Percentiles rank a stretch among this genome's conserved stretches.
Conservation (phyloP, 1,140 invertebrate genomes). For the Drosophila pectinifera region DNA sequence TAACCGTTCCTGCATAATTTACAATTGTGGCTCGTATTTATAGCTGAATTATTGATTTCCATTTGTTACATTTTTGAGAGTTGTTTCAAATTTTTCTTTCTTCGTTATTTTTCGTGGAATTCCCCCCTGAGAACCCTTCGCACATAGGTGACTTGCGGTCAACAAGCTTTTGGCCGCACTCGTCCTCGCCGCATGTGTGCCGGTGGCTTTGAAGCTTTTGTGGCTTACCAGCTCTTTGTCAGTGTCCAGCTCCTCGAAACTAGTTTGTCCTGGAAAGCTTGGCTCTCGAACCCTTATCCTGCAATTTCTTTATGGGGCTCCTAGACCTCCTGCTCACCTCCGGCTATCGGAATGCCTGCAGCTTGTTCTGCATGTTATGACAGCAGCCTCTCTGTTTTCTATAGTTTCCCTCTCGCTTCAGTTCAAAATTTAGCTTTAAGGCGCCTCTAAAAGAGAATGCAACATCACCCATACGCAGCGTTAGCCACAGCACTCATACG, state of each 20-base stretch:
- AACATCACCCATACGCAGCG: background rate
- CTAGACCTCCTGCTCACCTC: conserved; percentile 9
- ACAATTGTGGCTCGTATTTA: conserved; percentile 62
- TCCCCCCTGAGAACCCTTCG: background rate
- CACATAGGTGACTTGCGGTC: conserved; percentile 30
- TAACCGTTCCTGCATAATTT: conserved; percentile 58
- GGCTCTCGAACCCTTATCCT: conserved; percentile 26
- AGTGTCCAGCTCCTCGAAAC: conserved; percentile 16
- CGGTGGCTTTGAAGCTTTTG: conserved; percentile 48
- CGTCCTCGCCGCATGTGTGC: conserved; percentile 4
- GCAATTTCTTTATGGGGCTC: conserved; percentile 14
- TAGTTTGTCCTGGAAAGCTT: conserved; percentile 40
- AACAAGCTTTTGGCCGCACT: conserved; percentile 35
- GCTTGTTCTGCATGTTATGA: conserved; percentile 16
- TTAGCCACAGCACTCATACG: background rate
- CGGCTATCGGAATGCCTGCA: background rate
- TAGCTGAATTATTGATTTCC: conserved; percentile 75
- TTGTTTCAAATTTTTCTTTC: conserved; percentile 52
- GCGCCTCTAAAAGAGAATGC: background rate
- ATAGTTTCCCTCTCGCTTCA: background rate
- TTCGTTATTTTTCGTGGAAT: background rate
- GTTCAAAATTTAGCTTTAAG: background rate
- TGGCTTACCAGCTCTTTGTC: conserved; percentile 50
- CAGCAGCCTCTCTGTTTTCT: background rate
- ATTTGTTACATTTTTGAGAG: conserved; percentile 58